phyloP scores from a whole-genome alignment of 2,113 vertebrate species.

The Sciurus niger region DNA sequence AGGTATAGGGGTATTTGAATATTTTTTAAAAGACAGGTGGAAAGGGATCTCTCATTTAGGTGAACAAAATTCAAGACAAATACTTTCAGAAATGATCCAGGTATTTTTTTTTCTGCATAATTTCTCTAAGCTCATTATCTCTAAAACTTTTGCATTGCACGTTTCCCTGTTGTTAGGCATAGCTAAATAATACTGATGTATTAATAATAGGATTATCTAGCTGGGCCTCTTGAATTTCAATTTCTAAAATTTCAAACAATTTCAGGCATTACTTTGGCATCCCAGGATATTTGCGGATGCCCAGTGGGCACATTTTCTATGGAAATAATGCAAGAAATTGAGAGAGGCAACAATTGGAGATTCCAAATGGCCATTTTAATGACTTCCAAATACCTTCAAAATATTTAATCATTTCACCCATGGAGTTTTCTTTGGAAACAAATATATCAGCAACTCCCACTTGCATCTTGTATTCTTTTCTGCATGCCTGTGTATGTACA shows the following conservation, averaged over 20 bases:
- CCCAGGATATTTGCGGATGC: background rate
- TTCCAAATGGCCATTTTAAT: slow-evolving; percentile 33
- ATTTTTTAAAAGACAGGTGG: slow-evolving; percentile 82
- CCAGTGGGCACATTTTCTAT: background rate
- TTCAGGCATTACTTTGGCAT: slow-evolving; percentile 44
- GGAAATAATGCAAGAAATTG: background rate
- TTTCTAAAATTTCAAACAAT: slow-evolving; percentile 73
- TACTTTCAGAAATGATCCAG: slow-evolving; percentile 70
- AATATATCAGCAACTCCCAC: slow-evolving; percentile 79
- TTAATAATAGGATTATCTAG: slow-evolving; percentile 71
- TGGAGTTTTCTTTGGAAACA: slow-evolving; percentile 75
- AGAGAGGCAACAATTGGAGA: background rate
- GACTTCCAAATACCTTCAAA: slow-evolving; percentile 41
- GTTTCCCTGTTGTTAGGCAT: slow-evolving; percentile 36
- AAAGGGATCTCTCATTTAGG: slow-evolving; percentile 86
- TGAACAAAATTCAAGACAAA: slow-evolving; percentile 84
- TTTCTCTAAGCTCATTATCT: slow-evolving; percentile 77
- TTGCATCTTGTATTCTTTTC: slow-evolving; percentile 76
- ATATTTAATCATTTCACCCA: slow-evolving; percentile 66
- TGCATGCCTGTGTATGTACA: background rate
- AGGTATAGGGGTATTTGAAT: slow-evolving; percentile 55
- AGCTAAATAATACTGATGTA: slow-evolving; percentile 69
- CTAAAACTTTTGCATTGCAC: slow-evolving; percentile 70
- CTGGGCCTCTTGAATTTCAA: slow-evolving; percentile 66
- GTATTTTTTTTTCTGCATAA: slow-evolving; percentile 55